Evolutionary conservation across 2,113 vertebrate genomes (phyloP).

Genomic region (Emydura subglobosa): DNA sequence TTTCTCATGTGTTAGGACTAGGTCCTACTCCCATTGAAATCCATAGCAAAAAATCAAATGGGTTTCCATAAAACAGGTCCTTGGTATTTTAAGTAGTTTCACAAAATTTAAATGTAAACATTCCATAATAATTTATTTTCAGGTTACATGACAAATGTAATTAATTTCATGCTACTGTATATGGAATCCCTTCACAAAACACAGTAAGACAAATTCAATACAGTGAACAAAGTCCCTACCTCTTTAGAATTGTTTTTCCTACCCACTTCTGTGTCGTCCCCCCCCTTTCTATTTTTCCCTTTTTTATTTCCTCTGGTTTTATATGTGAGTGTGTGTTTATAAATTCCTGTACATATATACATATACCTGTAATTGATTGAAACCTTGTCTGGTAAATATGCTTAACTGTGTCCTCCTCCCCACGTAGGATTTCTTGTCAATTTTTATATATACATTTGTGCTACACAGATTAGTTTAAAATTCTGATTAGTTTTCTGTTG

Average conservation of each 20-base stretch:
- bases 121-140: neutral
- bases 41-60: neutral
- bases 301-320: fast-evolving
- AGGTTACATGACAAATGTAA: neutral
- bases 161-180: neutral
- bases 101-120: neutral
- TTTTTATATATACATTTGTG: neutral
- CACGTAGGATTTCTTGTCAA: neutral
- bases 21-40: neutral
- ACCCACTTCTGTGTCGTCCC: neutral
- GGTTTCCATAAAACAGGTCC: neutral
- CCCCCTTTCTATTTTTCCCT: neutral
- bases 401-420: neutral
- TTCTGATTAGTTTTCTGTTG: neutral
- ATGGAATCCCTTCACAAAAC: neutral
- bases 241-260: neutral
- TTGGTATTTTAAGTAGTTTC: neutral
- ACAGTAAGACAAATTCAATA: neutral
- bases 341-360: neutral
- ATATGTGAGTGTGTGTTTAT: neutral
- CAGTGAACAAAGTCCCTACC: neutral
- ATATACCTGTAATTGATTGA: neutral
- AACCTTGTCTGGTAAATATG: neutral
- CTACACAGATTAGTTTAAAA: neutral
- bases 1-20: neutral